Percentiles rank a stretch among this genome's conserved stretches.
Evolutionary conservation across 1,140 invertebrate genomes (phyloP).

Genomic region (Diploscapter pachys): DNA sequence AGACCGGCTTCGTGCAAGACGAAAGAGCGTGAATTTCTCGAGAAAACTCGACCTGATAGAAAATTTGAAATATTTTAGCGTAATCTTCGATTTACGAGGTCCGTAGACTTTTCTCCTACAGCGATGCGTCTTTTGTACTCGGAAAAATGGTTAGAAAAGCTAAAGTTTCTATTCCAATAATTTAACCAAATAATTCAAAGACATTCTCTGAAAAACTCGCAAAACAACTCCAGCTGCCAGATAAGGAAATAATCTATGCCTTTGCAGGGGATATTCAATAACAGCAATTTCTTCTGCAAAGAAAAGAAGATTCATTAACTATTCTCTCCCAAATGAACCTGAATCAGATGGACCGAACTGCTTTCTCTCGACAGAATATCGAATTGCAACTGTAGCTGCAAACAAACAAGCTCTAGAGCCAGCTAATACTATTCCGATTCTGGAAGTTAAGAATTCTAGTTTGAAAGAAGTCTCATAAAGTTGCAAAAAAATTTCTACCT

Average conservation of each 20-base stretch:
- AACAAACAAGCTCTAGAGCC: slow-evolving; percentile 70
- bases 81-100: slow-evolving; percentile 36
- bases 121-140: slow-evolving; percentile 64
- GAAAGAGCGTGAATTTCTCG: slow-evolving; percentile 87
- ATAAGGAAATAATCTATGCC: slow-evolving; percentile 85
- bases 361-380: slow-evolving; percentile 81
- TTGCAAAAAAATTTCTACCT: slow-evolving; percentile 32
- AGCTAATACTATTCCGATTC: slow-evolving; percentile 70
- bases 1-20: slow-evolving; percentile 80
- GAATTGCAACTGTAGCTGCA: slow-evolving; percentile 77
- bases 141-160: slow-evolving; percentile 65
- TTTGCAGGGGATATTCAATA: slow-evolving; percentile 85
- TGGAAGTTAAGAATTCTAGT: not conserved
- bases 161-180: not conserved
- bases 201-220: slow-evolving; percentile 68
- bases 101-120: slow-evolving; percentile 60
- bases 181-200: not conserved
- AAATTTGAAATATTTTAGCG: too few species aligned
- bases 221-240: slow-evolving; percentile 77
- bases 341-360: slow-evolving; percentile 76
- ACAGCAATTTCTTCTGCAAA: slow-evolving; percentile 71
- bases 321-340: slow-evolving; percentile 24
- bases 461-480: not conserved
- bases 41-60: slow-evolving; percentile 64
- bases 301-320: too few species aligned